Base-by-base conservation (phyloP, 2,888 invertebrate species). In the Aphidius colemani region DNA sequence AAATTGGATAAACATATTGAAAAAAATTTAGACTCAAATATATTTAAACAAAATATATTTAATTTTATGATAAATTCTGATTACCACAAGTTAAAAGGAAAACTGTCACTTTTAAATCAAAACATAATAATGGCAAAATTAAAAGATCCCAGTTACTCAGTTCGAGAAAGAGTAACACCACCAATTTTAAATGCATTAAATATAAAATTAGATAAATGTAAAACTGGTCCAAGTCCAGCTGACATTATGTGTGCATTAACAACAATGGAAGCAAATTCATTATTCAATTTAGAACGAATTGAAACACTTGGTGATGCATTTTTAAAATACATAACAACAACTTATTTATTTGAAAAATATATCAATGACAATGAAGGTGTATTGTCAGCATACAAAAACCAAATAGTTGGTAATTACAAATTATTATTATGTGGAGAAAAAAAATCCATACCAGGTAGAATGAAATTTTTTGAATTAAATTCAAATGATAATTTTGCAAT, bases 251-350 rank as follows among this genome's bases (percentile, higher is more conserved):
- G 78, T 76, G 91, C 93, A 0, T 77, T 95, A 1, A 93, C 93
- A 0, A 85, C 90, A 1, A 88, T 89, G 43, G 87, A 87, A 65
- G 88, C 91, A 0, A 85, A 89, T 67, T 95, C 96, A 74, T 86
- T 87, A 7, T 88, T 95, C 69, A 87, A 93, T 77, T 81, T 94
- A 71, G 96, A 97, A 78, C 84, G 95, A 1, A 83, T 91, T 10
- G 96, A 96, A 82, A 93, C 94, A 0, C 85, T 97, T 5, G 97
- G 96, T 0, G 96, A 97, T 80, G 90, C 95, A 0, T 92, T 92
- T 80, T 83, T 97, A 7, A 96, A 97, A 83, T 91, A 90, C 72
- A 88, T 90, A 2, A 85, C 88, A 1, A 90, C 91, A 0, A 81
- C 93, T 4, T 93, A 88, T 78, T 83, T 95, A 18, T 91, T 87